Evolutionary conservation across 2,888 invertebrate genomes (phyloP), one percentile per base, ranked within the genome.

Genomic region (Criorhina ranunculi): DNA sequence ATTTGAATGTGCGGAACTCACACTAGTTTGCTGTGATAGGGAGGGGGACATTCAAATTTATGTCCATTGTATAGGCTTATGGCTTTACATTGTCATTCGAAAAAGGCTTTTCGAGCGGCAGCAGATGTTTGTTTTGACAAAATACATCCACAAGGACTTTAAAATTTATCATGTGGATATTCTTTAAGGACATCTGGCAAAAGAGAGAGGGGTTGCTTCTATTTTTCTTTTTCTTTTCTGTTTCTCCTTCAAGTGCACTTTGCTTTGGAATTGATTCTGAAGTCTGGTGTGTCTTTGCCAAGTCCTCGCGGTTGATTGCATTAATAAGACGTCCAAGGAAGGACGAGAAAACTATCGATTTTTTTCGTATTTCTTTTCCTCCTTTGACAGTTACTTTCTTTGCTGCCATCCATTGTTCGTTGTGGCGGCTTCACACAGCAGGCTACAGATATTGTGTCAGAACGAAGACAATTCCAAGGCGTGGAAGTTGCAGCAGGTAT

Each of bases 21-120:
- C 64, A 24, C 24, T 24, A 73, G 79, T 64, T 64, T 75, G 64
- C n/a, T n/a, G 62, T 62, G 69, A 83, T 73, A 49, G 24, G n/a
- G n/a, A n/a, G n/a, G n/a, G 79, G 66, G 29, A 78, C 70, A 82
- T 78, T 82, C 51, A 82, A 72, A 82, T 70, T 83, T 72, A 81
- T 66, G 57, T 42, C 9, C 42, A 40, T 76, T 29, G 8, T 11
- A 42, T 17, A 53, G 73, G 78, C 40, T 44, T 60, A 51, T 17
- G 53, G 29, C 42, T 51, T 24, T 51, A 51, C 6, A 49, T 53
- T 51, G 66, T 73, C 66, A 60, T 31, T 53, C 11, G n/a, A 24
- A 24, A 49, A 40, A 42, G 33, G 37, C 37, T 17, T 24, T 44
- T 8, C 5, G 35, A n/a, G 15, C 1, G 8, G 15, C 29, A 46